Base-by-base conservation (phyloP, 2,888 invertebrate species). In the Augiades crinisus region DNA sequence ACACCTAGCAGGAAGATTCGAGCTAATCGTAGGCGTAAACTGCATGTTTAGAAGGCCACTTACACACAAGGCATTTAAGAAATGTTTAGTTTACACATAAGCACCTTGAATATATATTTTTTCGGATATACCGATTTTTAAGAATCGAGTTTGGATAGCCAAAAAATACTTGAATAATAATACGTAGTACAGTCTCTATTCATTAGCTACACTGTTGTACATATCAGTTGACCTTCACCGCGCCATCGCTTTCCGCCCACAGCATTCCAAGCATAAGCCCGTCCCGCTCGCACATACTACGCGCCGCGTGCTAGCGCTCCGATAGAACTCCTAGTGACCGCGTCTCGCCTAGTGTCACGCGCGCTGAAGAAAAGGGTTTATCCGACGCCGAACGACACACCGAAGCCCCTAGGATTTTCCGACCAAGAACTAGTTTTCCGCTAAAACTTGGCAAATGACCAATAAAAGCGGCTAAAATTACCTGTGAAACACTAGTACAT, bases 321-420 rank as follows among this genome's bases (percentile, higher is more conserved):
- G 64, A 60, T 60, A 61, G 68, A 84, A 68, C 87, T 87, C 84
- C 72, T 80, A 66, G 59, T 51, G 37, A 57, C 64, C 70, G 67
- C 83, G 88, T 84, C 54, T 68, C 68, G 78, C 88, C 89, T 88
- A 85, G 89, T 89, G 88, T 83, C 86, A 79, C 85, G 88, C 88
- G 88, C 88, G 89, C 88, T 87, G 86, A 87, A 88, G 89, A 89
- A 89, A 88, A 89, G 89, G 88, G 89, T 89, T 89, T 89, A 89
- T 88, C 89, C 88, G 89, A 87, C 84, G 88, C 80, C 71, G 76
- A 72, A 67, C 77, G 81, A 78, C 84, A 78, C 84, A 78, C 78
- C 78, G 72, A 71, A 76, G 78, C 77, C 75, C 72, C 81, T 79
- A 81, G 77, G 79, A 81, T 83, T 89, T 89, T 87, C 88, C 88